phyloP scores from a whole-genome alignment of 2,113 vertebrate genomes.

The Crotalus viridis region DNA sequence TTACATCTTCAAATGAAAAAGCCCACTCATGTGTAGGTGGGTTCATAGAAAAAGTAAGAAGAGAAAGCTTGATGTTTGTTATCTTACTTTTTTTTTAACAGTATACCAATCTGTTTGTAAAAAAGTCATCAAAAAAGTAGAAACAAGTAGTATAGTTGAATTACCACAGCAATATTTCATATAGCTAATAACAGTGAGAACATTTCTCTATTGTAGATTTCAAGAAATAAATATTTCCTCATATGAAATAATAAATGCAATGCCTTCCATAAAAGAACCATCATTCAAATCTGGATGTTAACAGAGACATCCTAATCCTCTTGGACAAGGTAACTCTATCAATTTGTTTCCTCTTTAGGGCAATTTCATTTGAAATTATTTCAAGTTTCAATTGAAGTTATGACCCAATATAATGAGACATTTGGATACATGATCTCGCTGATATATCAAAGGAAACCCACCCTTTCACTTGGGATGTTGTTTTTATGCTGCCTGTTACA shows the following conservation, averaged over 20 bases:
- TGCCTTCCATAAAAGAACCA: neutral
- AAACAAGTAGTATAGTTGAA: neutral
- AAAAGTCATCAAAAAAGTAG: neutral
- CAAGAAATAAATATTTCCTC: neutral
- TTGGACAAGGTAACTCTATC: neutral
- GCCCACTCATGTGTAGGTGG: neutral
- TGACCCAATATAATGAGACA: neutral
- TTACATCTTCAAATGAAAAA: neutral
- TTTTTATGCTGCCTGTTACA: slow-evolving; percentile 40
- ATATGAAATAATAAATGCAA: neutral
- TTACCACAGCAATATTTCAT: neutral
- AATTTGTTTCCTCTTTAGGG: neutral
- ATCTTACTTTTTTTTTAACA: neutral
- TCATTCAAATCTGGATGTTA: neutral
- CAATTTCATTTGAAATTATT: neutral
- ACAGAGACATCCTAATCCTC: neutral
- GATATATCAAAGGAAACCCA: slow-evolving; percentile 14
- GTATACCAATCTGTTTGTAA: neutral
- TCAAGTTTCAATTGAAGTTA: neutral
- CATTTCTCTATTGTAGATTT: neutral
- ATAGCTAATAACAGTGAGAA: neutral
- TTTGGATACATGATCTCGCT: neutral
- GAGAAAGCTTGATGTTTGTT: neutral
- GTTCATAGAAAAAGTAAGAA: neutral
- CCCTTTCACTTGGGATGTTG: slow-evolving; percentile 30